Conservation (phyloP, 2,888 invertebrate genomes). For the Ecliptopera silaceata region DNA sequence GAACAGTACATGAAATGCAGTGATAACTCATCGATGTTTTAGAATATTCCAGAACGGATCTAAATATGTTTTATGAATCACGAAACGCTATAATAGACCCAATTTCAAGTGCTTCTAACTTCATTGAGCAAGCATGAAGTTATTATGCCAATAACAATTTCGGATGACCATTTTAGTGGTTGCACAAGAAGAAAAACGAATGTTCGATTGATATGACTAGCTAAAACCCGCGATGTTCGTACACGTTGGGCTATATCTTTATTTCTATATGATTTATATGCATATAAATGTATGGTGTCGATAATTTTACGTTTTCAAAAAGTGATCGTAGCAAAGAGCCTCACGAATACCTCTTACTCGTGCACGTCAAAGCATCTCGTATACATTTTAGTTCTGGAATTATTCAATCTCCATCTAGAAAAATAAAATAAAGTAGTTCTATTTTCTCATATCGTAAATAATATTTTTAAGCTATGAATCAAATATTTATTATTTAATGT, state of each 20-base stretch:
- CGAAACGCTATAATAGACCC: conserved; percentile 52
- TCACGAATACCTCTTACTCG: no score
- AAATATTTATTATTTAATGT: conserved; percentile 50
- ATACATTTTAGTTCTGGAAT: no score
- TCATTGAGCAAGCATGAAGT: conserved; percentile 11
- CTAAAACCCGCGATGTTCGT: no score
- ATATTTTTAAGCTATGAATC: conserved; percentile 35
- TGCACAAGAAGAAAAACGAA: no score
- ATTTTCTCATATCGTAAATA: neutral
- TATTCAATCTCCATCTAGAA: neutral
- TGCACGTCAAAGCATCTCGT: no score
- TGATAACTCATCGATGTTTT: conserved; percentile 47
- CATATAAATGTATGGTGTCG: no score
- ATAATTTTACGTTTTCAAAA: no score
- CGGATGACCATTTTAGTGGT: neutral
- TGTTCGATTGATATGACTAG: no score
- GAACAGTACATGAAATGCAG: conserved; percentile 40
- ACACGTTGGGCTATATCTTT: no score
- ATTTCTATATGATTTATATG: no score
- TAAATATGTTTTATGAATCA: conserved; percentile 65
- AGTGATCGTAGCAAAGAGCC: no score
- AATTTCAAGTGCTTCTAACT: conserved; percentile 43
- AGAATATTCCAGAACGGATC: conserved; percentile 54
- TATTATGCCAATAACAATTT: neutral
- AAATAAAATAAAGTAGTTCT: neutral